phyloP scores from a whole-genome alignment of 2,888 invertebrate genomes.

The Thereva nobilitata region DNA sequence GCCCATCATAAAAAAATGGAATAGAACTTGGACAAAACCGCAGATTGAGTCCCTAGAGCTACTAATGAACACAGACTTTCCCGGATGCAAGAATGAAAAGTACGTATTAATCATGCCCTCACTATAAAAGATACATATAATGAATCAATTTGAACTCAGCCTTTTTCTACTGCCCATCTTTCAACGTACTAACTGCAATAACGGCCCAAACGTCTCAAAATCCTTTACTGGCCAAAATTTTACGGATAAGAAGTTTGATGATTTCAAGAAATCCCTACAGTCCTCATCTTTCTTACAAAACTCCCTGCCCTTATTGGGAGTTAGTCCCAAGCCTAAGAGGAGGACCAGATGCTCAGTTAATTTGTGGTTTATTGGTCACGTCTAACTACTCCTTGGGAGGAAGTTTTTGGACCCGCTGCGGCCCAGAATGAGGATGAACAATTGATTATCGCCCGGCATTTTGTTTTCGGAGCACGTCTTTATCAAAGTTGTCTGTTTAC shows the following conservation, averaged over 20 bases:
- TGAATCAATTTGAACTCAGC: too few species aligned
- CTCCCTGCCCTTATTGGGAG: neutral
- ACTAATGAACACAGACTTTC: too few species aligned
- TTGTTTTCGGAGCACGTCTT: conserved; percentile 28
- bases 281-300: neutral
- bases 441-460: conserved; percentile 29
- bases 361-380: conserved; percentile 38
- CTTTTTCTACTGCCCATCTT: too few species aligned
- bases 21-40: too few species aligned
- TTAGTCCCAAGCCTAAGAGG: neutral
- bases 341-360: conserved; percentile 36
- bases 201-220: too few species aligned
- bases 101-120: too few species aligned
- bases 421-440: conserved; percentile 21
- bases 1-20: too few species aligned
- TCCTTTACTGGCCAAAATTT: too few species aligned
- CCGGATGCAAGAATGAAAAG: too few species aligned
- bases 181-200: too few species aligned
- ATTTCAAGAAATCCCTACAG: conserved; percentile 15
- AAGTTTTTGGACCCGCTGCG: conserved; percentile 26
- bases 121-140: too few species aligned
- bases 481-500: conserved; percentile 34
- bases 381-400: conserved; percentile 26
- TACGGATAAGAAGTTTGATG: conserved; percentile 19
- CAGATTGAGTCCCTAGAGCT: too few species aligned